These are phyloP conservation scores for Synanthedon formicaeformis DNA, from an alignment of 2,888 invertebrate species.

Conservation along the genomic window DNA sequence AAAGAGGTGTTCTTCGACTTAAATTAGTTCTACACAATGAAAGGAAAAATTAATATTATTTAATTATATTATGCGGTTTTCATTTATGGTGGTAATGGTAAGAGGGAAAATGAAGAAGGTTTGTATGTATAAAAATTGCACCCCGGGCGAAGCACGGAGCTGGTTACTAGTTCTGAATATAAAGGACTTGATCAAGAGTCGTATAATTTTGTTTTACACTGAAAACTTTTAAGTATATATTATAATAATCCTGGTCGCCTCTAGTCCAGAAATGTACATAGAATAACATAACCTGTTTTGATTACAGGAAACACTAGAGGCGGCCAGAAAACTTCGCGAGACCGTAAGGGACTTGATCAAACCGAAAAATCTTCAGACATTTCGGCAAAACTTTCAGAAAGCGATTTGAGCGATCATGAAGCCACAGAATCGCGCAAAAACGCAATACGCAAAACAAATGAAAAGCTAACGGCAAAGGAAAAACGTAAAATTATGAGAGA, in stretches of 20 bases:
- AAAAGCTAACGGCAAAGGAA: constrained; percentile 27
- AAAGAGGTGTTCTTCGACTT: too few relatives aligned
- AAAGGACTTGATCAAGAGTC: neutral
- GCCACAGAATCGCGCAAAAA: neutral
- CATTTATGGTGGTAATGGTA: too few relatives aligned
- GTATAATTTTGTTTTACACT: neutral
- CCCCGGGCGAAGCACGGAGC: too few relatives aligned
- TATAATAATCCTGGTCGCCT: constrained; percentile 29
- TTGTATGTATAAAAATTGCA: too few relatives aligned
- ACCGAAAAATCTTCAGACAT: too few relatives aligned
- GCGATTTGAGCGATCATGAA: constrained; percentile 1
- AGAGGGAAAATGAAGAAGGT: too few relatives aligned
- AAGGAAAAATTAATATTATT: too few relatives aligned
- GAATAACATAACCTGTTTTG: constrained; percentile 32
- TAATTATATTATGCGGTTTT: too few relatives aligned
- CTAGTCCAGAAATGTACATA: constrained; percentile 11
- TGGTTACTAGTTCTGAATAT: too few relatives aligned
- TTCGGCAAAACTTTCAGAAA: neutral
- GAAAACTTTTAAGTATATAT: too few relatives aligned
- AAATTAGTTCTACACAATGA: too few relatives aligned
- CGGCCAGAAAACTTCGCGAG: constrained; percentile 33
- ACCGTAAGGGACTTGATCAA: constrained; percentile 1
- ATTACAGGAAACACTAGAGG: constrained; percentile 56
- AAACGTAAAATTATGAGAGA: constrained; percentile 45
- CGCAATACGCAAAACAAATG: neutral